A percentile compares a stretch with the other conserved stretches of the same genome.
Evolutionary conservation across 1,140 invertebrate genomes (phyloP).

Genomic region (Aporrectodea caliginosa): DNA sequence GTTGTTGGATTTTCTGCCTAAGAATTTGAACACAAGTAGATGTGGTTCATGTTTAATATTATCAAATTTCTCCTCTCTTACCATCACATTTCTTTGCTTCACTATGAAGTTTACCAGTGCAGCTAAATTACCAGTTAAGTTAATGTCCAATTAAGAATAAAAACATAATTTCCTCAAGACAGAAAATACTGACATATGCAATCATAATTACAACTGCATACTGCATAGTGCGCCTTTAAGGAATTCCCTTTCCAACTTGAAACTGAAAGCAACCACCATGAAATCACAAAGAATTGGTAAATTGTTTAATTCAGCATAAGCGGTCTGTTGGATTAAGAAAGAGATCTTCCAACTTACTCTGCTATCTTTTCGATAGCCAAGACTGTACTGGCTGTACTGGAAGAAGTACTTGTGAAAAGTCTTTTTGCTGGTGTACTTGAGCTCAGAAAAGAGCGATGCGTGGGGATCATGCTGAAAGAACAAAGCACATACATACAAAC

Average conservation of each 20-base stretch:
- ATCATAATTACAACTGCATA: too few relatives aligned
- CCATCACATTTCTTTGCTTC: neutral
- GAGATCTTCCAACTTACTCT: slow-evolving; percentile 60
- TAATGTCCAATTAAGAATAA: neutral
- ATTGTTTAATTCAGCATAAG: too few relatives aligned
- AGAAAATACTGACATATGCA: too few relatives aligned
- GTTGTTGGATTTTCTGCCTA: neutral
- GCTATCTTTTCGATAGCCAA: slow-evolving; percentile 75
- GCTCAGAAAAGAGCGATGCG: slow-evolving; percentile 60
- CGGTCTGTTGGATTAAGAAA: too few relatives aligned
- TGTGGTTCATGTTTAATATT: neutral
- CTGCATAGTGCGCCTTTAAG: too few relatives aligned
- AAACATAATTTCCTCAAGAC: neutral
- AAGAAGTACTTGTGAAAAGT: slow-evolving; percentile 71
- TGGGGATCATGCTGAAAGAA: neutral
- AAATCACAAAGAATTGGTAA: too few relatives aligned
- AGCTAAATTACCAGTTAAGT: neutral
- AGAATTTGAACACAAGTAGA: neutral
- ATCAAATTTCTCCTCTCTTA: neutral
- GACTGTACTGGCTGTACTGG: slow-evolving; percentile 71
- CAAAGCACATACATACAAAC: neutral
- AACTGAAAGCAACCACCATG: too few relatives aligned
- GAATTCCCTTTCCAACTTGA: too few relatives aligned
- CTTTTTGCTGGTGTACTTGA: slow-evolving; percentile 74
- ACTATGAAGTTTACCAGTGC: neutral